phyloP scores from a whole-genome alignment of 2,113 vertebrate species.

The Nothocercus nigrocapillus region DNA sequence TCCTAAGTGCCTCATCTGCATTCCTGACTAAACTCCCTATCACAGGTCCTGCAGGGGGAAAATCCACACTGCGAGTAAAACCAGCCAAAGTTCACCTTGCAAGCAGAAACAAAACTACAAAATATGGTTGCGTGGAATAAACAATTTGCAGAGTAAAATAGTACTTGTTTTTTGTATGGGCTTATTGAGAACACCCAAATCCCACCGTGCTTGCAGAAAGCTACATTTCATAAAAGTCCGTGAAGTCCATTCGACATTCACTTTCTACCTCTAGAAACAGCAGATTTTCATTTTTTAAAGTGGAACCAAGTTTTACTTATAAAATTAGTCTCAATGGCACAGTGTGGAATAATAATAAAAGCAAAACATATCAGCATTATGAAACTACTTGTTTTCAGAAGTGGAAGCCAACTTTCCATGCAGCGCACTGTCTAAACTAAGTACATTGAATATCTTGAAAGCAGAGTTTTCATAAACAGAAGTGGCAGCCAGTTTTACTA shows the following conservation, averaged over 20 bases:
- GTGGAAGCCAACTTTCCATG: background rate
- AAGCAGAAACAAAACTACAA: background rate
- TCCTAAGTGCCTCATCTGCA: no score
- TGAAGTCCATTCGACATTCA: background rate
- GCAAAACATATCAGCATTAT: background rate
- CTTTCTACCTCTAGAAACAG: background rate
- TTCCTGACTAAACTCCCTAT: background rate
- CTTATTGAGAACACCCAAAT: background rate
- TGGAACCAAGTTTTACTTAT: background rate
- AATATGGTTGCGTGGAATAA: background rate
- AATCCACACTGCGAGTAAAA: background rate
- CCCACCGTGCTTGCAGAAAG: background rate
- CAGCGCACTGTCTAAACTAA: background rate
- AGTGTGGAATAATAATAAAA: background rate
- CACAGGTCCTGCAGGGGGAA: background rate
- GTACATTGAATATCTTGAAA: slow-evolving; percentile 3
- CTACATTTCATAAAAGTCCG: background rate
- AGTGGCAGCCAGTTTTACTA: slow-evolving; percentile 29
- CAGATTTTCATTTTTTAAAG: background rate
- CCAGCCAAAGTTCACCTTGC: background rate
- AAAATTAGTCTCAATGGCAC: background rate
- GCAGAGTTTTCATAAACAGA: slow-evolving; percentile 16
- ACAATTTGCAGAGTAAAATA: background rate
- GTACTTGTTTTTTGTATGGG: background rate
- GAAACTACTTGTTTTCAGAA: slow-evolving; percentile 14